Conservation (phyloP, 53 echinoderm and acorn worm genomes). For the Stichopus horrens region DNA sequence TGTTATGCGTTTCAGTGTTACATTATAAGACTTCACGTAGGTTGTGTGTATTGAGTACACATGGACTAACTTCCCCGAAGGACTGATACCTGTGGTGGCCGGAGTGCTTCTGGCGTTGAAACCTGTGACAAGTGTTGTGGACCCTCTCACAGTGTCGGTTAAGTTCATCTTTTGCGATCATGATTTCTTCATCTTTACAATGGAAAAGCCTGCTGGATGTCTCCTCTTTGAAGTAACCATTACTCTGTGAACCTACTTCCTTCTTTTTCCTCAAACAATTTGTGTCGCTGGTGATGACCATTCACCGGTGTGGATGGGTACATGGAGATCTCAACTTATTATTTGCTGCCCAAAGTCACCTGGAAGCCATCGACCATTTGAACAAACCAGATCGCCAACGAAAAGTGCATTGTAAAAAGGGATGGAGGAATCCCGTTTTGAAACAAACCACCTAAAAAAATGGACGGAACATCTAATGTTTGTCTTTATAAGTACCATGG, state of each 20-base stretch:
- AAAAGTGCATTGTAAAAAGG: not conserved
- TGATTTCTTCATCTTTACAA: conserved; percentile 7
- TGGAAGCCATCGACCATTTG: conserved; percentile 15
- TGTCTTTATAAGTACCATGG: not conserved
- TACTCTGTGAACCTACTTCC: not conserved
- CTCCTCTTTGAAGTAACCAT: not conserved
- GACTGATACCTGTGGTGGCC: not conserved
- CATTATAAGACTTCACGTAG: too few relatives aligned
- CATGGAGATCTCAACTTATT: not conserved
- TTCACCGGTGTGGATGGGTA: conserved; percentile 10
- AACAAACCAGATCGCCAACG: not conserved
- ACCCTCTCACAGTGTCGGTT: not conserved
- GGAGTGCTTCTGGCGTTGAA: not conserved
- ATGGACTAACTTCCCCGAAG: not conserved
- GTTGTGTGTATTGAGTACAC: not conserved
- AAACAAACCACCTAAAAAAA: not conserved
- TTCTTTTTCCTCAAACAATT: conserved; percentile 6
- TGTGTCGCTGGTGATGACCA: conserved; percentile 1
- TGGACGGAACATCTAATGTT: not conserved
- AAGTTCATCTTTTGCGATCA: not conserved
- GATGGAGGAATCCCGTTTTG: not conserved
- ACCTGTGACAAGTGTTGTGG: conserved; percentile 5
- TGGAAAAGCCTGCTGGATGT: conserved; percentile 1
- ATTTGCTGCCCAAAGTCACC: not conserved
- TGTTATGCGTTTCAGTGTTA: too few relatives aligned